Conservation (phyloP, 1,140 invertebrate species). For the Polyergus mexicanus region DNA sequence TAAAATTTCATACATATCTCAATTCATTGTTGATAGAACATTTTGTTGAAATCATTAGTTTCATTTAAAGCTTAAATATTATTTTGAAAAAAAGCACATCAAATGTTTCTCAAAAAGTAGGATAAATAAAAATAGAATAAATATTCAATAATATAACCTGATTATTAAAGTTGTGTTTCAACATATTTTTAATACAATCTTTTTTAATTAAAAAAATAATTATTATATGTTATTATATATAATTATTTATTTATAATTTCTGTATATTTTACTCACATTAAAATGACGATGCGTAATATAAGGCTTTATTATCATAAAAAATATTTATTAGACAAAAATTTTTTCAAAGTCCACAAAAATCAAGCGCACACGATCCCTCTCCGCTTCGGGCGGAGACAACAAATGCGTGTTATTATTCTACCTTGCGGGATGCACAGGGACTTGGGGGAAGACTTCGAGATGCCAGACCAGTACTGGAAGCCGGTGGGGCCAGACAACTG, state of each 20-base stretch:
- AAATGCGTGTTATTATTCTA: conserved; percentile 80
- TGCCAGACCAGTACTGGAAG: conserved; percentile 85
- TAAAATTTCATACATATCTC: background rate
- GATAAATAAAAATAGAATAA: background rate
- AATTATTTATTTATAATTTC: background rate
- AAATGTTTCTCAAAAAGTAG: background rate
- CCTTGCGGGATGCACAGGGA: conserved; percentile 90
- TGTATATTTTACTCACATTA: background rate
- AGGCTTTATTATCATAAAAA: background rate
- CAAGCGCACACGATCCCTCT: conserved; percentile 60
- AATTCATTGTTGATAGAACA: background rate
- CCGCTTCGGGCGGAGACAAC: conserved; percentile 48
- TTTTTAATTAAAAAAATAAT: conserved; percentile 20
- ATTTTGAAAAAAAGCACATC: conserved; percentile 1
- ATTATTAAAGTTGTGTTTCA: background rate
- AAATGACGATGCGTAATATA: background rate
- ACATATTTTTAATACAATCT: background rate
- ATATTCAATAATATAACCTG: background rate
- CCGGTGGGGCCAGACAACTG: conserved; percentile 88
- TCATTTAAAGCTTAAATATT: background rate
- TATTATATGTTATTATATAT: conserved; percentile 14
- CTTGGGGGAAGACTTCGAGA: conserved; percentile 93
- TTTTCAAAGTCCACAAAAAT: background rate
- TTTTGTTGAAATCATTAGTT: background rate
- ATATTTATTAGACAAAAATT: background rate